Evolutionary conservation across 2,113 vertebrate species (phyloP).

Genomic region (Zonotrichia leucophrys): DNA sequence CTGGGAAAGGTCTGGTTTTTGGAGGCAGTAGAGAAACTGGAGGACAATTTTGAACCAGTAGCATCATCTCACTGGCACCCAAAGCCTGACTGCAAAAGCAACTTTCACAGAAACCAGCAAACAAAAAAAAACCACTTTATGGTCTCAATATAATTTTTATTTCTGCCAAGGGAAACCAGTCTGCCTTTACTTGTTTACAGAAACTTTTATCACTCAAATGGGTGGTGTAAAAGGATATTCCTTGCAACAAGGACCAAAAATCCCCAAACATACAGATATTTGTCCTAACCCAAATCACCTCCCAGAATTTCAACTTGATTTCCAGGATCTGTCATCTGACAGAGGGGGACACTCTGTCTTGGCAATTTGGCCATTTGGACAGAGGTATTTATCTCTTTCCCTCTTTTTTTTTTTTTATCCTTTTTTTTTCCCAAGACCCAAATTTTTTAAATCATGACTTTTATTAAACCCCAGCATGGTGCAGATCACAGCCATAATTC

Average conservation of each 20-base stretch:
- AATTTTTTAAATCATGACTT: slow-evolving; percentile 44
- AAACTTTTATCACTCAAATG: rapidly evolving
- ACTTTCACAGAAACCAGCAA: background rate
- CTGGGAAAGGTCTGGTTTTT: background rate
- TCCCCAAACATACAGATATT: too few species aligned
- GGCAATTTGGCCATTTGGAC: background rate
- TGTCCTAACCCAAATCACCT: background rate
- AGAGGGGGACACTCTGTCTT: background rate
- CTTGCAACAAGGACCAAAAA: background rate
- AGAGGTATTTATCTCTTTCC: background rate
- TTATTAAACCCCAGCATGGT: slow-evolving; percentile 47
- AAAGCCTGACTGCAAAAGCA: background rate
- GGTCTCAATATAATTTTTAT: background rate
- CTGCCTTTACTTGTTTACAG: background rate
- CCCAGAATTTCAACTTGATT: background rate
- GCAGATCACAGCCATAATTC: background rate
- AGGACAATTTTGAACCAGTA: background rate
- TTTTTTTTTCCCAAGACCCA: background rate
- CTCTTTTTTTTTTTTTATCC: background rate
- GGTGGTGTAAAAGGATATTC: background rate
- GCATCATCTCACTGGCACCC: background rate
- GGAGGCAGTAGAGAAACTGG: background rate
- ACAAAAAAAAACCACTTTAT: background rate
- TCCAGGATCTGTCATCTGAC: background rate
- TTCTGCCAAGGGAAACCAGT: background rate